A percentile compares a stretch with the other conserved stretches of the same genome.
Evolutionary conservation across 1,140 invertebrate species (phyloP).

Genomic region (Ceratina japonica): DNA sequence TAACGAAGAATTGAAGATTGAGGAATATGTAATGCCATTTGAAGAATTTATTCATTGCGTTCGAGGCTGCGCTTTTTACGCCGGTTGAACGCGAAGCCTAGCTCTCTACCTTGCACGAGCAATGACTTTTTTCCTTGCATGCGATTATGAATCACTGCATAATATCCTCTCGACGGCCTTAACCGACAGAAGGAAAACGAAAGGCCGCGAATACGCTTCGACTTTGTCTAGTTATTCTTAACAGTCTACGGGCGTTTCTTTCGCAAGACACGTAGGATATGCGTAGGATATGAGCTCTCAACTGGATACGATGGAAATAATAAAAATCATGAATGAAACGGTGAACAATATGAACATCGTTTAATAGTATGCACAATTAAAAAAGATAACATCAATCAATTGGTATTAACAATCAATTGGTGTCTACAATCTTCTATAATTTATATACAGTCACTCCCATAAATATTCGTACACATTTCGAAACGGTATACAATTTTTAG

Average conservation of each 20-base stretch:
- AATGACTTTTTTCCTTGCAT: slow-evolving; percentile 60
- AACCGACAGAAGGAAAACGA: slow-evolving; percentile 52
- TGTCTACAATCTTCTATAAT: too few relatives aligned
- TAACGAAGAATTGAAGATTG: too few relatives aligned
- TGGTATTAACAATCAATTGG: neutral
- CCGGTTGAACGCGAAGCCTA: slow-evolving; percentile 23
- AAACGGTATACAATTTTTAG: too few relatives aligned
- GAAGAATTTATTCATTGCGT: slow-evolving; percentile 1
- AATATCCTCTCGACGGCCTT: slow-evolving; percentile 61
- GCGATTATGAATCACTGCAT: slow-evolving; percentile 63
- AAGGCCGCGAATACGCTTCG: slow-evolving; percentile 28
- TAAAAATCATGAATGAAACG: slow-evolving; percentile 2
- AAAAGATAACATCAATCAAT: neutral
- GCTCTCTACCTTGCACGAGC: slow-evolving; percentile 57
- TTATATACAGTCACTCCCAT: too few relatives aligned
- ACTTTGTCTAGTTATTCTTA: slow-evolving; percentile 31
- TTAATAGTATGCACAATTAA: neutral
- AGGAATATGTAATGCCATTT: too few relatives aligned
- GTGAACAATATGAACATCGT: neutral
- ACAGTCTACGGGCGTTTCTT: neutral
- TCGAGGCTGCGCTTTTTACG: slow-evolving; percentile 34
- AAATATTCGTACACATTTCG: too few relatives aligned
- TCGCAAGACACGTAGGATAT: neutral
- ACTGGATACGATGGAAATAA: neutral
- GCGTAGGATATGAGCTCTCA: too few relatives aligned